Evolutionary conservation across 2,888 invertebrate species (phyloP), one percentile per base, ranked within the genome.

Genomic region (Selenia dentaria): DNA sequence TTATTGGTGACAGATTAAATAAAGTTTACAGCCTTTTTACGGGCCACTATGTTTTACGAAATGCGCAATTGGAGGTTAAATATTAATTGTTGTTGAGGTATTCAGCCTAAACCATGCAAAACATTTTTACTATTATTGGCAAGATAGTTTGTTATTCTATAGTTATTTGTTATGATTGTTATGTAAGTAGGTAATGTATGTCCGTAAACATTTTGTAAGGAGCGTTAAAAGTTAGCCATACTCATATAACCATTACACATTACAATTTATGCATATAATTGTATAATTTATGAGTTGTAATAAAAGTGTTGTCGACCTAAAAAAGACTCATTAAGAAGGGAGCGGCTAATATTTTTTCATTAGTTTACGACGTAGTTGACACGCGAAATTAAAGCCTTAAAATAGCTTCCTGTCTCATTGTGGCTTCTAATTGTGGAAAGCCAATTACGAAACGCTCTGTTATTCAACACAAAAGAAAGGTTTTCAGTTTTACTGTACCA

Each of bases 1-100:
- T 63, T 64, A 66, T 63, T 57, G 62, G 65, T 63, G 67, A 71
- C 71, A 70, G 71, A 73, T 72, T 69, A 59, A 62, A 56, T 43
- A 38, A 38, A 53, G 25, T 65, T 70, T 64, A 69, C 57, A 50
- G 45, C 57, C 25, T 59, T 69, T 72, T 72, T 67, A 73, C 59
- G 54, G 54, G 45, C 43, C 28, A 50, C 56, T 60, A 55, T 54
- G 52, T 53, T 62, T 56, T 50, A 59, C 55, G 54, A 56, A 57
- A 45, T 10, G n/a, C 20, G 16, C 27, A 35, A 22, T 39, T 34
- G 47, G 48, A 51, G 55, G 49, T 37, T 33, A 42, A 44, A 48
- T 35, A 31, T 54, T 58, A 55, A 52, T 57, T 55, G 54, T 46
- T 46, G 41, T 48, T 47, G 16, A 11, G 12, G 20, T 6, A 26